Percentiles rank a stretch among this genome's conserved stretches.
These are phyloP conservation scores for Gambusia affinis DNA, from an alignment of 2,113 vertebrate genomes.

Conservation along the genomic window DNA sequence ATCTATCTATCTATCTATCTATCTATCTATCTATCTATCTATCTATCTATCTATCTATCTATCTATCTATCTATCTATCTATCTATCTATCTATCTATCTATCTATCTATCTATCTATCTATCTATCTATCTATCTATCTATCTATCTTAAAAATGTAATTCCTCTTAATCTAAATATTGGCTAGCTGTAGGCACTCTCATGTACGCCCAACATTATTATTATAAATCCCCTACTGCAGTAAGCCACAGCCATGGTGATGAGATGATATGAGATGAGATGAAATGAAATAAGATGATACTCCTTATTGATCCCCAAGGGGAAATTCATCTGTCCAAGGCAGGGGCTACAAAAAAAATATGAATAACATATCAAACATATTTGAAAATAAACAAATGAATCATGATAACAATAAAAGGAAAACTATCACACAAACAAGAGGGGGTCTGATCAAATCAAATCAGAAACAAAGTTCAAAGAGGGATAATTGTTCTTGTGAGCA, in stretches of 20 bases:
- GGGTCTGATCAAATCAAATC: slow-evolving; percentile 10
- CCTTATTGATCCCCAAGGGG: slow-evolving; percentile 72
- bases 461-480: slow-evolving; percentile 16
- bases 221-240: slow-evolving; percentile 61
- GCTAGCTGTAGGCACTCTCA: slow-evolving; percentile 61
- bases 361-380: slow-evolving; percentile 51
- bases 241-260: slow-evolving; percentile 57
- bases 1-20: neutral
- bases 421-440: slow-evolving; percentile 12
- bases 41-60: neutral
- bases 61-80: slow-evolving; percentile 19
- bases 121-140: slow-evolving; percentile 24
- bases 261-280: slow-evolving; percentile 64
- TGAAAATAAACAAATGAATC: slow-evolving; percentile 21
- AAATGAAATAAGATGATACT: slow-evolving; percentile 67
- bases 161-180: neutral
- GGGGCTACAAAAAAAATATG: slow-evolving; percentile 41
- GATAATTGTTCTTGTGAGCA: slow-evolving; percentile 1
- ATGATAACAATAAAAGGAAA: slow-evolving; percentile 28
- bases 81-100: slow-evolving; percentile 24
- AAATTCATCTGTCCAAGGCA: slow-evolving; percentile 60
- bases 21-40: neutral
- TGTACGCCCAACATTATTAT: slow-evolving; percentile 59
- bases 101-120: slow-evolving; percentile 19
- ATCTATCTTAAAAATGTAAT: neutral